phyloP scores from a whole-genome alignment of 2,888 invertebrate genomes.

The Epinotia nisella region DNA sequence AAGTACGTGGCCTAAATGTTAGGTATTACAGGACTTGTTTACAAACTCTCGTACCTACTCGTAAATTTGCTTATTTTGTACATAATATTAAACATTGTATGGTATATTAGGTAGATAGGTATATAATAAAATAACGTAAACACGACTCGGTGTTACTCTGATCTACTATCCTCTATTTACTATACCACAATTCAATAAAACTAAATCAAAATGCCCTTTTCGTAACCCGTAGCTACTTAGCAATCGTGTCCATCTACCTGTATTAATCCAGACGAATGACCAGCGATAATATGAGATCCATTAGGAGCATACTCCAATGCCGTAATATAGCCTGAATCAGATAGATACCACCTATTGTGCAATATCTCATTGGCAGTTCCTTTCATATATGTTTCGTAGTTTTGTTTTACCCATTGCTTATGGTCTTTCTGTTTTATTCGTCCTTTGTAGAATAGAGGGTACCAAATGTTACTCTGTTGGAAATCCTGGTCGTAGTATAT shows the following conservation, averaged over 20 bases:
- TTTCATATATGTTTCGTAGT: constrained; percentile 64
- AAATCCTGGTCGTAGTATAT: constrained; percentile 41
- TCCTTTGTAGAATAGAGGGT: constrained; percentile 42
- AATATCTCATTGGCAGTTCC: constrained; percentile 64
- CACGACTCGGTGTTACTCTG: too few relatives aligned
- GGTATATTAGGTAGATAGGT: too few relatives aligned
- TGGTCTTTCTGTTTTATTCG: constrained; percentile 8
- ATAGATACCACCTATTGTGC: constrained; percentile 58
- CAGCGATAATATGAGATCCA: constrained; percentile 74
- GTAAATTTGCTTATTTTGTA: too few relatives aligned
- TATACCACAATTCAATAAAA: constrained; percentile 11
- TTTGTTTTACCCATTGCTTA: constrained; percentile 30
- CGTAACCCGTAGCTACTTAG: constrained; percentile 11
- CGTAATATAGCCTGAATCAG: constrained; percentile 65
- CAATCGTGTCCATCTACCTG: constrained; percentile 67
- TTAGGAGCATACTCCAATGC: constrained; percentile 72
- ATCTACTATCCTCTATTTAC: constrained; percentile 4
- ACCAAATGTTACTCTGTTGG: constrained; percentile 39
- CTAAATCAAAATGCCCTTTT: constrained; percentile 9
- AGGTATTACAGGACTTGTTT: too few relatives aligned
- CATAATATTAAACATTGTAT: too few relatives aligned
- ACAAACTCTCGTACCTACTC: too few relatives aligned
- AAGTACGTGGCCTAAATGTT: too few relatives aligned
- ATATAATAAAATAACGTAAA: too few relatives aligned
- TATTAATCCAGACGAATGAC: constrained; percentile 81